These are phyloP conservation scores for Panagrolaimus sp. DNA, from an alignment of 1,140 invertebrate genomes.

Conservation along the genomic window DNA sequence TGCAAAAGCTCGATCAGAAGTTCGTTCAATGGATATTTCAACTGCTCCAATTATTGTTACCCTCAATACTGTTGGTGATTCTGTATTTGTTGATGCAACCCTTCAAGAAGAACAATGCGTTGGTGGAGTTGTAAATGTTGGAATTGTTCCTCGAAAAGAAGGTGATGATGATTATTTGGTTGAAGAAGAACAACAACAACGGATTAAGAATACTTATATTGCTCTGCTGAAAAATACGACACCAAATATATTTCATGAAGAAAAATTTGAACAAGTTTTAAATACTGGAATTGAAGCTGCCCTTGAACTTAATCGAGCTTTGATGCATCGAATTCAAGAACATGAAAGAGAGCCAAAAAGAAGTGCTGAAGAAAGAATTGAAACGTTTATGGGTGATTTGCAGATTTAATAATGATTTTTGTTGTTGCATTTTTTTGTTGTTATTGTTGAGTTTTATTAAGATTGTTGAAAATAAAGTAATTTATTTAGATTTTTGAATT, in stretches of 20 bases:
- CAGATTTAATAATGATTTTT: too few relatives aligned
- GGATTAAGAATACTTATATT: neutral
- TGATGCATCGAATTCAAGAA: neutral
- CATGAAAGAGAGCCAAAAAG: neutral
- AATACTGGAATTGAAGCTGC: neutral
- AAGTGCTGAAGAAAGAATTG: neutral
- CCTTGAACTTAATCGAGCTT: neutral
- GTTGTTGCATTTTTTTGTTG: too few relatives aligned
- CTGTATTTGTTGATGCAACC: neutral
- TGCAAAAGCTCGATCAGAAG: slow-evolving; percentile 6
- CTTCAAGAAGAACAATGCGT: slow-evolving; percentile 9
- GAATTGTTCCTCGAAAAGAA: neutral
- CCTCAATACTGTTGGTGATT: slow-evolving; percentile 5
- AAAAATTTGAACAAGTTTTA: neutral
- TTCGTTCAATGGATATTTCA: neutral
- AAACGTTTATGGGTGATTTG: slow-evolving; percentile 10
- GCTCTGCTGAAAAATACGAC: neutral
- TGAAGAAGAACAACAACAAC: neutral
- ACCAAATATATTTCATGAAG: neutral
- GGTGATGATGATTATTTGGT: neutral
- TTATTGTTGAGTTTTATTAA: too few relatives aligned
- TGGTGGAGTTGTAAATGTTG: neutral
- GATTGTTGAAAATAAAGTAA: too few relatives aligned
- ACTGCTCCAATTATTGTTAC: slow-evolving; percentile 1
- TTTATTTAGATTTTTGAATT: too few relatives aligned